Evolutionary conservation across 1,140 invertebrate genomes (phyloP).

Genomic region (Meloidogyne floridensis): DNA sequence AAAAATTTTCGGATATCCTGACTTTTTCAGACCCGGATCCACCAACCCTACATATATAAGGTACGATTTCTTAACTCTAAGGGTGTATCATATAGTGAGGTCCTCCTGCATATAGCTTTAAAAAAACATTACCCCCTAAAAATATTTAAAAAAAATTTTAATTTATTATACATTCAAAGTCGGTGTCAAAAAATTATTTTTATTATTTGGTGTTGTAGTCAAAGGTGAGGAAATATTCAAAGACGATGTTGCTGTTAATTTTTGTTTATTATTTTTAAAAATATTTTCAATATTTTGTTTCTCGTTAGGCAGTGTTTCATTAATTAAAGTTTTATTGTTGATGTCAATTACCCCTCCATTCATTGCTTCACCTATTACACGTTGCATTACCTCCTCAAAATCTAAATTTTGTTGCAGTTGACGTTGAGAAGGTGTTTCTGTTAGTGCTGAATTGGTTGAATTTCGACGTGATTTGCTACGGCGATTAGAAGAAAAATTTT

Average conservation of each 20-base stretch:
- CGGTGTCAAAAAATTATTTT: no score
- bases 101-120: no score
- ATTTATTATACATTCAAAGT: neutral
- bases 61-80: no score
- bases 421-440: neutral
- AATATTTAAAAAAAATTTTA: neutral
- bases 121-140: no score
- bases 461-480: neutral
- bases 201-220: no score
- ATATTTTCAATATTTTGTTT: neutral
- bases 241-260: neutral
- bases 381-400: constrained; percentile 31
- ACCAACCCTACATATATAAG: no score
- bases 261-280: neutral
- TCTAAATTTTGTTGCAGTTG: constrained; percentile 19
- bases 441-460: neutral
- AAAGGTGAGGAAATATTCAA: no score
- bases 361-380: constrained; percentile 26
- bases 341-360: neutral
- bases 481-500: neutral
- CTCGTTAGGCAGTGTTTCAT: neutral
- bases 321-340: neutral
- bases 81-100: no score
- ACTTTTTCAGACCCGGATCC: no score
- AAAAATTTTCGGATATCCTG: no score